Evolutionary conservation across 1,140 invertebrate species (phyloP).

Genomic region (Limonius californicus): DNA sequence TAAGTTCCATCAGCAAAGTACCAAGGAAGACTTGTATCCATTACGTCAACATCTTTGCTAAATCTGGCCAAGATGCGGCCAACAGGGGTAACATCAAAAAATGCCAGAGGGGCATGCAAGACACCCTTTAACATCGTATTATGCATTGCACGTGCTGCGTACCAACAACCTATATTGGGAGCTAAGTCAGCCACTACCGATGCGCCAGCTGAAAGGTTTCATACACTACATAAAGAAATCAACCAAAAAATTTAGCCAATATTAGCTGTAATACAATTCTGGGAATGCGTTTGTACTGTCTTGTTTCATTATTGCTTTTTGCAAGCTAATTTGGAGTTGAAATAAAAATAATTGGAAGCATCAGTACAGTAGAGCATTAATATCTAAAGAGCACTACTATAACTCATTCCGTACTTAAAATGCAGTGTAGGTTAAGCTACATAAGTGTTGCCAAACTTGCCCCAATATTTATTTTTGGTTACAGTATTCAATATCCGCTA

Average conservation of each 20-base stretch:
- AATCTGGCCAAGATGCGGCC: constrained; percentile 85
- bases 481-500: too few relatives aligned
- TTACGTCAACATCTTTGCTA: constrained; percentile 67
- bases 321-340: neutral
- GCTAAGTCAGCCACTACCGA: constrained; percentile 67
- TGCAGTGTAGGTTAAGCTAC: too few relatives aligned
- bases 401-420: too few relatives aligned
- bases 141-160: constrained; percentile 74
- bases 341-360: too few relatives aligned
- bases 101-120: constrained; percentile 69
- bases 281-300: too few relatives aligned
- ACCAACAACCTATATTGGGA: constrained; percentile 66
- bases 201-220: constrained; percentile 58
- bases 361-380: too few relatives aligned
- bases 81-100: constrained; percentile 85
- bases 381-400: too few relatives aligned
- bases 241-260: neutral
- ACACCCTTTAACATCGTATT: constrained; percentile 68
- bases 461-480: too few relatives aligned
- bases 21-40: constrained; percentile 70
- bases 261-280: too few relatives aligned
- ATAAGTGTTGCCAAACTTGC: too few relatives aligned
- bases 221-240: neutral
- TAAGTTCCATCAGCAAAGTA: constrained; percentile 69
- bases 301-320: too few relatives aligned